phyloP scores from a whole-genome alignment of 2,797 vertebrate species.

The Characodon lateralis region DNA sequence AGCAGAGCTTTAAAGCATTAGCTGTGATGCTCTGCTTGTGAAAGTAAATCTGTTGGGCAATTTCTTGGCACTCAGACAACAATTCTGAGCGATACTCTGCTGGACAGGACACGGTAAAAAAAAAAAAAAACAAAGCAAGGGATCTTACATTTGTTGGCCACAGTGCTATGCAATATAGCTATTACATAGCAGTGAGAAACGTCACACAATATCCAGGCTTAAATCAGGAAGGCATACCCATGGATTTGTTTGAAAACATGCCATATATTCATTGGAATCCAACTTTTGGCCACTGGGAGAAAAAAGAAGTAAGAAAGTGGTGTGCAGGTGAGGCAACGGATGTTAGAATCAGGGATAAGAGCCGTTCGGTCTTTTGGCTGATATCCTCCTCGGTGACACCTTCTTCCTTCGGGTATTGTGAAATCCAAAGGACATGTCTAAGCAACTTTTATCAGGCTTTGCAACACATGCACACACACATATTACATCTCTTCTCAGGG shows the following conservation, averaged over 20 bases:
- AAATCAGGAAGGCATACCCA: background rate
- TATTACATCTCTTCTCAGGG: conserved; percentile 18
- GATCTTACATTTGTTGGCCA: background rate
- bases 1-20: no score
- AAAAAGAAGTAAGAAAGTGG: background rate
- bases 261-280: background rate
- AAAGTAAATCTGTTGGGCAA: no score
- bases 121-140: background rate
- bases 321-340: conserved; percentile 20
- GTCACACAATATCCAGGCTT: background rate
- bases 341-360: conserved; percentile 46
- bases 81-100: no score
- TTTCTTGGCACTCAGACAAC: no score
- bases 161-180: background rate
- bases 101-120: no score
- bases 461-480: conserved; percentile 27
- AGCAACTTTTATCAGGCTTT: conserved; percentile 67
- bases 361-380: conserved; percentile 48
- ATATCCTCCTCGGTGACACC: conserved; percentile 67
- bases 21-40: no score
- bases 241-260: background rate
- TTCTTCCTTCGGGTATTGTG: conserved; percentile 63
- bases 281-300: background rate
- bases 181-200: background rate
- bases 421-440: conserved; percentile 72